Evolutionary conservation across 2,888 invertebrate genomes (phyloP).

Genomic region (Chydorus sphaericus): DNA sequence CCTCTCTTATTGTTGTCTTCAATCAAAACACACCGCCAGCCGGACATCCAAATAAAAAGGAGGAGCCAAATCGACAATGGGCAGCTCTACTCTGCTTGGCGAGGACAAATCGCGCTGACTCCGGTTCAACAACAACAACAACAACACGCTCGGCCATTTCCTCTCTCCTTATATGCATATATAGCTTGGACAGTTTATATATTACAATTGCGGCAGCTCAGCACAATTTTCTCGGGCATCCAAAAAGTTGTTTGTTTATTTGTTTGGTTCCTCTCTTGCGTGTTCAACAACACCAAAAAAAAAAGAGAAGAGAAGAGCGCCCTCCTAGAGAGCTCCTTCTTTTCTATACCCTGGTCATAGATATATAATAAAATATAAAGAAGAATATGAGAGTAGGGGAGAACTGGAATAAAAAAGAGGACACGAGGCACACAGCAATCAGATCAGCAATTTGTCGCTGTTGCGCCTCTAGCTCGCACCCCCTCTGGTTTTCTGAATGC

Average conservation of each 20-base stretch:
- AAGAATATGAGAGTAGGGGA: not conserved
- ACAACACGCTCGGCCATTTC: not conserved
- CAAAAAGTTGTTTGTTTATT: not conserved
- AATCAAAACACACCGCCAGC: too few relatives aligned
- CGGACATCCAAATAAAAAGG: too few relatives aligned
- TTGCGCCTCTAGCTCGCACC: not conserved
- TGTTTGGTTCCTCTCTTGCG: not conserved
- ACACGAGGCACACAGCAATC: conserved; percentile 9
- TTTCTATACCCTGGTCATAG: not conserved
- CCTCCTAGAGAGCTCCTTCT: not conserved
- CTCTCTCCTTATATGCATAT: not conserved
- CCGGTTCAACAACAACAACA: not conserved
- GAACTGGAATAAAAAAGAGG: not conserved
- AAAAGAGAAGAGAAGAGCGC: not conserved
- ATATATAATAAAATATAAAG: not conserved
- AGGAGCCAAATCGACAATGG: not conserved
- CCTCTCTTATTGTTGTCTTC: not conserved
- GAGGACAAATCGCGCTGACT: too few relatives aligned
- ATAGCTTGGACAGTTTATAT: not conserved
- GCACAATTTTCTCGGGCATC: not conserved
- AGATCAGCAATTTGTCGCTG: conserved; percentile 12
- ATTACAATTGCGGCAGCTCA: not conserved
- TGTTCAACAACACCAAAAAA: too few relatives aligned
- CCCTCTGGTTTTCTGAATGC: too few relatives aligned
- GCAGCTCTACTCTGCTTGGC: too few relatives aligned